Base-by-base conservation (phyloP, 2,797 vertebrate genomes). In the Xerus rutilus region DNA sequence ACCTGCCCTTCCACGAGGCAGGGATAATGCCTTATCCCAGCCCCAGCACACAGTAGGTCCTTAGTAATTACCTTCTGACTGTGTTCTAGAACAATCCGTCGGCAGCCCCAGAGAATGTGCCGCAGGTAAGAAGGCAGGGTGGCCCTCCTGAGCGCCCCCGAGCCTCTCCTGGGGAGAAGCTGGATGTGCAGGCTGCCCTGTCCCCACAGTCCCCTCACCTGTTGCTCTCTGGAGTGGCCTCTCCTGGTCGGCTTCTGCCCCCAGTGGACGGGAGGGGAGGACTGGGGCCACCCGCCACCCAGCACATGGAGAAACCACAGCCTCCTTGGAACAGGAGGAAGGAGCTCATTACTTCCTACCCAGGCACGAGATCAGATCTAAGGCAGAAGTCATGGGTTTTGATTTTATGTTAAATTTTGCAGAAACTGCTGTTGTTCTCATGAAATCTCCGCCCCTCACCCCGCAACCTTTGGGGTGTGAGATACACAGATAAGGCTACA, bases 401-500 rank as follows among this genome's bases (percentile, higher is more conserved):
- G 77, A 59, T 91, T 96, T 95, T 92, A 89, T 76, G 96, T 97
- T 97, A 96, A 97, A 98, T 97, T 97, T 97, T 94, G 94, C 92
- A 95, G 95, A 93, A 97, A 92, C 54, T n/a, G 62, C 93, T 86
- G 72, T 90, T 95, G 95, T 96, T 96, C 95, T 96, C 84, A 49
- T 9, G 74, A 84, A 52, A 32, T 67, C 45, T 32, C 72, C 70
- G n/a, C 39, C 20, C 43, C n/a, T 20, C 30, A 3, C 39, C 39
- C 3, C 39, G 39, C 47, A 15, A n/a, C 32, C 23, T 49, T 79
- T 18, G 45, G 54, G 30, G 28, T 67, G 30, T 57, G 89, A 74
- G 85, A 78, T 15, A 25, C 8, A 3, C 79, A 77, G 69, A 67
- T 13, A 13, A 69, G 47, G 39, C 43, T 14, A 20, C 30, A 20